phyloP scores from a whole-genome alignment of 1,140 invertebrate genomes.

The Orchestia grillus region DNA sequence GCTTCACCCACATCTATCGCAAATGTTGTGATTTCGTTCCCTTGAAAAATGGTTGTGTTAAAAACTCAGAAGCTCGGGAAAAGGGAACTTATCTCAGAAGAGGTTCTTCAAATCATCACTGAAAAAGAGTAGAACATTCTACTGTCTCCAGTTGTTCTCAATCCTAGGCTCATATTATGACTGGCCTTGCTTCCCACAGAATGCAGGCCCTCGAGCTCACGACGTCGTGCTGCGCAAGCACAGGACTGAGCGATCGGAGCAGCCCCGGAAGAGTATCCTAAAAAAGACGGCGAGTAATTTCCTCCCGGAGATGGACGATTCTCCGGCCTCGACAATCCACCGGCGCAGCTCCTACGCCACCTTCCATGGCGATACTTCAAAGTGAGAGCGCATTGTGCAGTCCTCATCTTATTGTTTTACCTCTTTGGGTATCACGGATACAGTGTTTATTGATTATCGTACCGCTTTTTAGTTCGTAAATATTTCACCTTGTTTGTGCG shows the following conservation, averaged over 20 bases:
- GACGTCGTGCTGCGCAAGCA: not conserved
- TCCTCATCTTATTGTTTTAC: not conserved
- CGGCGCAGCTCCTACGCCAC: slow-evolving; percentile 77
- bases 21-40: too few relatives aligned
- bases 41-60: too few relatives aligned
- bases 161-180: too few relatives aligned
- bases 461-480: too few relatives aligned
- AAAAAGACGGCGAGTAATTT: slow-evolving; percentile 86
- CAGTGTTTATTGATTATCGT: too few relatives aligned
- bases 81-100: too few relatives aligned
- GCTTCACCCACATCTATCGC: too few relatives aligned
- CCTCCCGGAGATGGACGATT: slow-evolving; percentile 76
- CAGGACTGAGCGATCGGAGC: slow-evolving; percentile 62
- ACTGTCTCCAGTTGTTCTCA: too few relatives aligned
- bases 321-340: slow-evolving; percentile 75
- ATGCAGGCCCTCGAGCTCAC: not conserved
- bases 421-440: not conserved
- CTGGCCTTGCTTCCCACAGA: not conserved
- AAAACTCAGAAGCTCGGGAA: too few relatives aligned
- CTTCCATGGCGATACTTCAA: slow-evolving; percentile 87
- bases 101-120: too few relatives aligned
- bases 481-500: too few relatives aligned
- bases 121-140: too few relatives aligned
- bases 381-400: slow-evolving; percentile 71
- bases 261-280: slow-evolving; percentile 88